Conservation (phyloP, 2,888 invertebrate genomes). For the Hololepta plana region DNA sequence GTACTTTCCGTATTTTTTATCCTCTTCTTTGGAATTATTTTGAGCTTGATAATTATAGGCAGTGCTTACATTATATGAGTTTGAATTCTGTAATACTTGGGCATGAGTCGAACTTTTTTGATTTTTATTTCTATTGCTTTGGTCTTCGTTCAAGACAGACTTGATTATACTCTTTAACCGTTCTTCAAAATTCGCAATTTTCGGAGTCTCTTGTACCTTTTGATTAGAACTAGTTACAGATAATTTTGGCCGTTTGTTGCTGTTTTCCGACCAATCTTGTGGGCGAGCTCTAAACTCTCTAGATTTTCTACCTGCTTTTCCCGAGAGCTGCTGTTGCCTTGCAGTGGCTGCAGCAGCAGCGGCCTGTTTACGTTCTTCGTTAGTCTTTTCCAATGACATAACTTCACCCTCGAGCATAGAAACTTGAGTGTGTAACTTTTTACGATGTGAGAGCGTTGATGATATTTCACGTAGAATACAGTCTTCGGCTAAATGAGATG, state of each 20-base stretch:
- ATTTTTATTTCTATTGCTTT: slow-evolving; percentile 32
- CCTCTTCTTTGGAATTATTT: slow-evolving; percentile 17
- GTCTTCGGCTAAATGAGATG: slow-evolving; percentile 56
- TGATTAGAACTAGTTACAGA: no score
- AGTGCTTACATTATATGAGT: slow-evolving; percentile 7
- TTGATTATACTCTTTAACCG: slow-evolving; percentile 74
- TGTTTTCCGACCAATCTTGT: slow-evolving; percentile 71
- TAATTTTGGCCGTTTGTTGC: slow-evolving; percentile 13
- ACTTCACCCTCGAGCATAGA: slow-evolving; percentile 67
- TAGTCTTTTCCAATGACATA: slow-evolving; percentile 49
- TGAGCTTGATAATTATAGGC: slow-evolving; percentile 13
- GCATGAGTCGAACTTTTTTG: slow-evolving; percentile 7
- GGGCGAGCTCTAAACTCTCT: slow-evolving; percentile 62
- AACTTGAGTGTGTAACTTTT: slow-evolving; percentile 66
- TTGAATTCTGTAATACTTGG: slow-evolving; percentile 2
- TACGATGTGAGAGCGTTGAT: slow-evolving; percentile 64
- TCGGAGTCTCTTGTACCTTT: slow-evolving; percentile 70
- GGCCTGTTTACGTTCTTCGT: slow-evolving; percentile 40
- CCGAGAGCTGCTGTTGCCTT: slow-evolving; percentile 17
- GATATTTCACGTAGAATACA: slow-evolving; percentile 74
- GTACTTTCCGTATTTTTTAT: slow-evolving; percentile 13
- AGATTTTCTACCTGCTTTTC: slow-evolving; percentile 35
- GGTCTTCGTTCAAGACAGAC: slow-evolving; percentile 72
- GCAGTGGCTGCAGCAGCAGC: slow-evolving; percentile 14
- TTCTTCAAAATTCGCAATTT: slow-evolving; percentile 78